Base-by-base conservation (phyloP, 2,888 invertebrate genomes). In the Pristionchus exspectatus region DNA sequence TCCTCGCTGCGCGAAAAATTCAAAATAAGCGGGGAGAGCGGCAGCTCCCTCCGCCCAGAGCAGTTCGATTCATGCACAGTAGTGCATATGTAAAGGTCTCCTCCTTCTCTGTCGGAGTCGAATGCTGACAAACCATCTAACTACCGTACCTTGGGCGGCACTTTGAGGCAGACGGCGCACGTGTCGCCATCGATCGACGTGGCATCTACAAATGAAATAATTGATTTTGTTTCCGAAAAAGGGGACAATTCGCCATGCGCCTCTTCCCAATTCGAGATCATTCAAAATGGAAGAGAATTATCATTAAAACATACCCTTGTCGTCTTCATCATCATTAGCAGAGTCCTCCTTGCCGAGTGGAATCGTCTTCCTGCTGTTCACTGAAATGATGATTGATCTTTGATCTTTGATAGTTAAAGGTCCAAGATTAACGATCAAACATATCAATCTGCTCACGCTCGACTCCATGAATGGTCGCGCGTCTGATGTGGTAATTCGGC, bases 391-490 rank as follows among this genome's bases (percentile, higher is more conserved):
- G 1, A 54, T 44, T 50, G 24, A 38, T 77, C 33, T 24, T 4
- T 74, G 27, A 74, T 74, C 18, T 74, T 74, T 24, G 27, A 30
- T n/a, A 38, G 2, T 24, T 69, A 77, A 44, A 77, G 30, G 38
- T 33, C 21, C 38, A 38, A 33, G 38, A 77, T n/a, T n/a, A n/a
- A n/a, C n/a, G n/a, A n/a, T n/a, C n/a, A n/a, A n/a, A n/a, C n/a
- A n/a, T n/a, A n/a, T 38, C 44, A 77, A 27, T 63, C 14, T 59
- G 12, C 59, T 24, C 59, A 85, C 84, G 12, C 30, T 85, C 84
- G 0, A 85, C 10, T 85, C 84, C 84, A 59, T 85, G 84, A 33
- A 85, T 59, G 1, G 84, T 85, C 3, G 84, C 84, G 59, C 84
- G 30, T 85, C 84, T 56, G 30, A 44, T n/a, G 27, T 81, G 81